Conservation (phyloP, 2,113 vertebrate genomes). For the Elgaria multicarinata region DNA sequence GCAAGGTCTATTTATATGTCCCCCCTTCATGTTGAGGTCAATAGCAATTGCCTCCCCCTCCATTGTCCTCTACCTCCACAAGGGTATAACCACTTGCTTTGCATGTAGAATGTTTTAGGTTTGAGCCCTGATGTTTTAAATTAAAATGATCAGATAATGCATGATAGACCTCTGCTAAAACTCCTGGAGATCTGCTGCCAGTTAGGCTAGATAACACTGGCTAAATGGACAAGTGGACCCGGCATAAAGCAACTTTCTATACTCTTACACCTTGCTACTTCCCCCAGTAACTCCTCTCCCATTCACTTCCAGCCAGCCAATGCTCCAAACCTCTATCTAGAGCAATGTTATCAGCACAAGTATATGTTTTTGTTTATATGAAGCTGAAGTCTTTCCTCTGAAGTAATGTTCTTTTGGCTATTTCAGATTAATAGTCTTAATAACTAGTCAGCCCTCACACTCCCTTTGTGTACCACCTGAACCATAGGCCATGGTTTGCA, state of each 20-base stretch:
- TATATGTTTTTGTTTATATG: background rate
- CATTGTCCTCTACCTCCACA: background rate
- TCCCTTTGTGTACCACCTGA: background rate
- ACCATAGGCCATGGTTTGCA: background rate
- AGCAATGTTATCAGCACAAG: background rate
- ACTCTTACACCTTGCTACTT: background rate
- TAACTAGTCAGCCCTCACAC: background rate
- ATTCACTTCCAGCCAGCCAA: background rate
- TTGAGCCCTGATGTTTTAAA: background rate
- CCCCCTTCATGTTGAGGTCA: background rate
- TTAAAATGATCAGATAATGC: background rate
- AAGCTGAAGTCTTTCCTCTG: background rate
- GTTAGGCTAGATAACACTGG: background rate
- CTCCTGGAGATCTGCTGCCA: background rate
- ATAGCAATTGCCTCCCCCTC: background rate
- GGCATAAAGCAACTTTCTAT: background rate
- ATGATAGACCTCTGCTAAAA: background rate
- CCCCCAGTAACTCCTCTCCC: too few species aligned
- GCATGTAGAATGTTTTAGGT: background rate
- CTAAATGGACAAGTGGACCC: background rate
- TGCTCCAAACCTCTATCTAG: background rate
- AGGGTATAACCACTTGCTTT: background rate
- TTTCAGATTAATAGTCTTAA: background rate
- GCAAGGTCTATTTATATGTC: background rate
- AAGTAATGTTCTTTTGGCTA: background rate